A percentile compares a stretch with the other conserved stretches of the same genome.
phyloP scores from a whole-genome alignment of 1,140 invertebrate species.

The Campodea augens region DNA sequence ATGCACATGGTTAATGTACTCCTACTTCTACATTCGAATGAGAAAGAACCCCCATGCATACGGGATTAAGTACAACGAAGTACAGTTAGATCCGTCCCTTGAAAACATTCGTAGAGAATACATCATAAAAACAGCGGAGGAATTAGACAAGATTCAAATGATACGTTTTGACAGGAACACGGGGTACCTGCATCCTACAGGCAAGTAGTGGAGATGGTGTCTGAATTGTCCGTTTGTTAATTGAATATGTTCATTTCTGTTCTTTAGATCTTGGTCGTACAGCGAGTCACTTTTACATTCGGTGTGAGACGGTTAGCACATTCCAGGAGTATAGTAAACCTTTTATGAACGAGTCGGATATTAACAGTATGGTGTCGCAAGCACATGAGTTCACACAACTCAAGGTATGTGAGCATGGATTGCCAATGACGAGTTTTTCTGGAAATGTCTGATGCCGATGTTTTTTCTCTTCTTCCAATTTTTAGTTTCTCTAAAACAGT shows the following conservation, averaged over 20 bases:
- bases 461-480: too few species aligned
- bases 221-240: neutral
- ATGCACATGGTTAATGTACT: constrained; percentile 93
- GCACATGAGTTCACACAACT: constrained; percentile 92
- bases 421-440: constrained; percentile 4
- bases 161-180: constrained; percentile 71
- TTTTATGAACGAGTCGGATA: constrained; percentile 68
- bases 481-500: too few species aligned
- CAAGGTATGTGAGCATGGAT: constrained; percentile 39
- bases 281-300: constrained; percentile 95
- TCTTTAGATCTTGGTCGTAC: constrained; percentile 71
- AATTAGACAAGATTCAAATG: constrained; percentile 84
- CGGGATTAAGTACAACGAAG: constrained; percentile 50
- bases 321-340: constrained; percentile 57
- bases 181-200: constrained; percentile 58
- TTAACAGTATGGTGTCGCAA: constrained; percentile 71
- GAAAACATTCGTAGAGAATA: constrained; percentile 49
- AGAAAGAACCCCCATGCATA: constrained; percentile 79
- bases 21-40: constrained; percentile 90
- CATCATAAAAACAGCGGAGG: constrained; percentile 56
- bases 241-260: constrained; percentile 15
- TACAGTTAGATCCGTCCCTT: constrained; percentile 50
- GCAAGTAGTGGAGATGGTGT: constrained; percentile 22
- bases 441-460: neutral
- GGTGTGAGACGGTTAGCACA: constrained; percentile 84